Base-by-base conservation (phyloP, 2,797 vertebrate species). In the Sebastes oblongus region DNA sequence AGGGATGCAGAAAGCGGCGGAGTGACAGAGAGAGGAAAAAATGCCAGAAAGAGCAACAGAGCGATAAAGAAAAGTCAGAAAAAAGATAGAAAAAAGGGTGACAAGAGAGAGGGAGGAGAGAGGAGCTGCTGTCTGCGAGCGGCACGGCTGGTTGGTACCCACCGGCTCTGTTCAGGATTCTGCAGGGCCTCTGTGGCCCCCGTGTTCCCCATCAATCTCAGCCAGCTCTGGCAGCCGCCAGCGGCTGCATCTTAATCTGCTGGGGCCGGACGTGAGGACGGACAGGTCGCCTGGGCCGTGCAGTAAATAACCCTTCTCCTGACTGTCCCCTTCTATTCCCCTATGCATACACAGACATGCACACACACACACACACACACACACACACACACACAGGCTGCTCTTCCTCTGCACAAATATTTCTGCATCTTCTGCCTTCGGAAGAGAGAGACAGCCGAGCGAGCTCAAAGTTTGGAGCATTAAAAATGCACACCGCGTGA, bases 171-270 rank as follows among this genome's bases (percentile, higher is more conserved):
- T 64, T 95, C 93, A 94, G 93, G 78, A 95, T 95, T 95, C 92
- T 93, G 93, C 88, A 9, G 86, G 92, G 92, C 91, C 92, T 92
- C 91, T 89, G 89, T 82, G 71, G 91, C 93, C 92, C 92, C 89
- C 75, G 65, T 90, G 91, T 94, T 92, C 90, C 91, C 94, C 94
- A 95, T 95, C 95, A 95, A 93, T 95, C 94, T 94, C 89, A 67
- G 90, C 69, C 77, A 4, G 66, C 86, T 89, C 84, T 92, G 91
- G 91, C 91, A 92, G 91, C 79, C 89, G 79, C 90, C 92, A 87
- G 84, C 83, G 86, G 90, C 93, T 93, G 93, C 92, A 93, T 94
- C 94, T 94, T 93, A 92, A 92, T 93, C 93, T 85, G 87, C 91
- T 36, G 89, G 86, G 87, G 93, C 89, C 64, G 92, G 88, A 94